Conservation (phyloP, 1,140 invertebrate genomes). For the Sminthurinus signatus region DNA sequence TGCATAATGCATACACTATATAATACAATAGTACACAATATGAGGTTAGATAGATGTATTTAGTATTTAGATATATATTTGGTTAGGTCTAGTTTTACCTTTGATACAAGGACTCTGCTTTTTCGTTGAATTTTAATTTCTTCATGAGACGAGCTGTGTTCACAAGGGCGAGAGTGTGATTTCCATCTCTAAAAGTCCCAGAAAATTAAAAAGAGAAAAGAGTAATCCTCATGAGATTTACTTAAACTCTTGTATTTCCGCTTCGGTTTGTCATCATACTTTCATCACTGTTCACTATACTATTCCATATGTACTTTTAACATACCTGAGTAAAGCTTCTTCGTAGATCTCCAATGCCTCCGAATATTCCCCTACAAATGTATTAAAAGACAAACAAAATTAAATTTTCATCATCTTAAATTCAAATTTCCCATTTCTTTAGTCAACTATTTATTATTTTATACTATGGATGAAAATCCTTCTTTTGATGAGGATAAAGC, state of each 20-base stretch:
- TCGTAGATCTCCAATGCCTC: slow-evolving; percentile 45
- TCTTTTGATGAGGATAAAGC: no score
- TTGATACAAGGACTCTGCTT: slow-evolving; percentile 44
- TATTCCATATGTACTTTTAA: background rate
- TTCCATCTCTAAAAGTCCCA: slow-evolving; percentile 42
- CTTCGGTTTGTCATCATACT: background rate
- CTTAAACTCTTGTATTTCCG: background rate
- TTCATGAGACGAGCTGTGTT: slow-evolving; percentile 44
- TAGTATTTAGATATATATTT: no score
- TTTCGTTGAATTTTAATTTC: slow-evolving; percentile 41
- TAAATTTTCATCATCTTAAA: background rate
- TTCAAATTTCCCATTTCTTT: background rate
- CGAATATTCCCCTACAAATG: background rate
- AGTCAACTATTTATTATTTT: background rate
- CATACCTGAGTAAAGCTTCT: slow-evolving; percentile 40
- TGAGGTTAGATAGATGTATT: no score
- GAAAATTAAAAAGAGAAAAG: no score
- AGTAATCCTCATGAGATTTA: background rate
- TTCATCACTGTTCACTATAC: background rate
- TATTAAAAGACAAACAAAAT: background rate
- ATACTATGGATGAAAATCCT: background rate
- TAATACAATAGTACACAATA: no score
- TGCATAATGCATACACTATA: no score
- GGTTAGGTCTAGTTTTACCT: no score
- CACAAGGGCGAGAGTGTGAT: slow-evolving; percentile 45